These are phyloP conservation scores for Erannis defoliaria DNA, from an alignment of 2,888 invertebrate species.

Conservation along the genomic window DNA sequence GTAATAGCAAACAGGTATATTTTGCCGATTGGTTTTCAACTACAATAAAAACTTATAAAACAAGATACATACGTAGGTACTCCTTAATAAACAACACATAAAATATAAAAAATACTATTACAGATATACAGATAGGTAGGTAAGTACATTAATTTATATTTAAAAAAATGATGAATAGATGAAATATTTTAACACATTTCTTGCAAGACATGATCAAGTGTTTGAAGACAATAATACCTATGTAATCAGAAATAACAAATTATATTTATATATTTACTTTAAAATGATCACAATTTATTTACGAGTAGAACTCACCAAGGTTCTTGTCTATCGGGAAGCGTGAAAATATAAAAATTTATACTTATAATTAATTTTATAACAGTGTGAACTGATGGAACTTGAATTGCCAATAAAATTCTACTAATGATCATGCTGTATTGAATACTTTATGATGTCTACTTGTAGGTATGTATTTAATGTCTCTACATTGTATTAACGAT, in stretches of 20 bases:
- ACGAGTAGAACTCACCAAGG: conserved; percentile 75
- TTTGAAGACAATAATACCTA: background rate
- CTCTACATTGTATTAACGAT: background rate
- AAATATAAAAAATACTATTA: background rate
- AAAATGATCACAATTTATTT: conserved; percentile 22
- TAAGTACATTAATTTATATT: background rate
- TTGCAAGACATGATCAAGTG: background rate
- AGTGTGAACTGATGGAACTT: background rate
- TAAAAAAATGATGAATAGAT: no score
- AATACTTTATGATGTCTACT: background rate
- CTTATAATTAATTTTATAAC: background rate
- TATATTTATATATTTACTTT: no score
- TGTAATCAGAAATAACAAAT: conserved; percentile 1
- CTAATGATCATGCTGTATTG: conserved; percentile 15
- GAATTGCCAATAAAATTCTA: conserved; percentile 1
- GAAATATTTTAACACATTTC: background rate
- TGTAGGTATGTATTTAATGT: background rate
- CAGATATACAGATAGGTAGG: conserved; percentile 1
- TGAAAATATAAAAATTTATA: conserved; percentile 66
- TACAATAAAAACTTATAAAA: no score
- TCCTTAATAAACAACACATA: no score
- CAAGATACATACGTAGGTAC: no score
- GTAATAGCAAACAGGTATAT: no score
- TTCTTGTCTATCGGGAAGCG: conserved; percentile 82
- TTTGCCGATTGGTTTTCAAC: no score